These are phyloP conservation scores for Propithecus deckenii DNA, from an alignment of 2,797 vertebrate species.

Conservation along the genomic window DNA sequence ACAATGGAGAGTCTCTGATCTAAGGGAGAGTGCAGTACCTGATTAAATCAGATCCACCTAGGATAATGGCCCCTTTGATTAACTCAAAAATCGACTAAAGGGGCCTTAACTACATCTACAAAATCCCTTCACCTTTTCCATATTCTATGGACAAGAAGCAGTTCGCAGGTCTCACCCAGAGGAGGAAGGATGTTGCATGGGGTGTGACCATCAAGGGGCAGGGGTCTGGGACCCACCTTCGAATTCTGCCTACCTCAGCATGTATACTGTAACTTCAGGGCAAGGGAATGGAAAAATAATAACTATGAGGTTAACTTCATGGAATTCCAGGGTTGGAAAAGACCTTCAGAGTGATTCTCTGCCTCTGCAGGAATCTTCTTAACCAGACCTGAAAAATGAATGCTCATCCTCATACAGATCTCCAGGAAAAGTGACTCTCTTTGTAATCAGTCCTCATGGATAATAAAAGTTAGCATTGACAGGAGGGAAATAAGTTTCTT, in stretches of 20 bases:
- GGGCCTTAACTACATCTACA: neutral
- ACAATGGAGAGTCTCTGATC: neutral
- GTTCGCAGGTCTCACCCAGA: neutral
- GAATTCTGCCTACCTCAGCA: neutral
- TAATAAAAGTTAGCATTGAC: neutral
- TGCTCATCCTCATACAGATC: neutral
- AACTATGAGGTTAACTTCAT: neutral
- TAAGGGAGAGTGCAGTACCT: neutral
- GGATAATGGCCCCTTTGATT: neutral
- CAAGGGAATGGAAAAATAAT: neutral
- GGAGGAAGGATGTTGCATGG: neutral
- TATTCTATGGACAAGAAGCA: neutral
- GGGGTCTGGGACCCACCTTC: neutral
- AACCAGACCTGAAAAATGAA: neutral
- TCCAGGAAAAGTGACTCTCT: neutral
- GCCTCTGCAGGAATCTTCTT: neutral
- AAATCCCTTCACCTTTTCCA: neutral
- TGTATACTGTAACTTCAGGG: neutral
- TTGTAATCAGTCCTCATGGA: neutral
- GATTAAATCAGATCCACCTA: neutral
- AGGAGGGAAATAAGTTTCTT: neutral
- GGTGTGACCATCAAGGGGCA: neutral
- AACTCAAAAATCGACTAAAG: neutral
- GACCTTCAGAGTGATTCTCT: neutral
- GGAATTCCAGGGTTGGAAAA: neutral